A percentile compares a stretch with the other conserved stretches of the same genome.
Conservation (phyloP, 2,888 invertebrate species). For the Pantelozetes paolii region DNA sequence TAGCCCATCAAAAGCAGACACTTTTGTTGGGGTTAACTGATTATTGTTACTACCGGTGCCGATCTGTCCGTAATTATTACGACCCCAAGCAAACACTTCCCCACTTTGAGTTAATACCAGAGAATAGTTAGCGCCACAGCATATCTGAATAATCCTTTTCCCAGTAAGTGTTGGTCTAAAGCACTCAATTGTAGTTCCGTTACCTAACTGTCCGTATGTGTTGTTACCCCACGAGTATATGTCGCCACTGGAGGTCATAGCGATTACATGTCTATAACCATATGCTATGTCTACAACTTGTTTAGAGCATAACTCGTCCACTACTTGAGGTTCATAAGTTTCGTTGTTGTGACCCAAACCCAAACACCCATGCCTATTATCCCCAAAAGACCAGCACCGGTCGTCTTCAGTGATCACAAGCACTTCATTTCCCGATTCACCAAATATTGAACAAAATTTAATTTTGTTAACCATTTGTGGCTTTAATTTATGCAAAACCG, state of each 20-base stretch:
- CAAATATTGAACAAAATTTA: constrained; percentile 36
- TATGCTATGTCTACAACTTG: constrained; percentile 31
- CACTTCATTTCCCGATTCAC: constrained; percentile 40
- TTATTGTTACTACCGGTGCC: constrained; percentile 36
- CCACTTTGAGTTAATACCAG: constrained; percentile 37
- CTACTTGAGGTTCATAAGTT: constrained; percentile 22
- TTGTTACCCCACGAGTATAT: constrained; percentile 40
- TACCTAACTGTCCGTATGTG: constrained; percentile 39
- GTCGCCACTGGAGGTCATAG: constrained; percentile 33
- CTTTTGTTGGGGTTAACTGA: constrained; percentile 37
- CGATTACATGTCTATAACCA: constrained; percentile 38
- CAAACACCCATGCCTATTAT: constrained; percentile 27
- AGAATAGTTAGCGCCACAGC: constrained; percentile 40
- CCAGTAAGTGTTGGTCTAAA: constrained; percentile 31
- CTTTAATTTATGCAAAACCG: constrained; percentile 36
- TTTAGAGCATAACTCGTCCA: constrained; percentile 28
- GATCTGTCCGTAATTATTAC: constrained; percentile 41
- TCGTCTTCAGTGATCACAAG: constrained; percentile 34
- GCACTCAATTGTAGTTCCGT: constrained; percentile 34
- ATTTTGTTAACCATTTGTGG: constrained; percentile 37
- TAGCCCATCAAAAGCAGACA: constrained; percentile 21
- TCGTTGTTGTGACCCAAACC: constrained; percentile 31
- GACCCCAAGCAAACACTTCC: constrained; percentile 39
- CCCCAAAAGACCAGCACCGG: constrained; percentile 15
- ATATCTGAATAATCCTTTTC: constrained; percentile 23